Percentiles rank a stretch among this genome's conserved stretches.
phyloP scores from a whole-genome alignment of 1,140 invertebrate genomes.

The Drosophila lacertosa region DNA sequence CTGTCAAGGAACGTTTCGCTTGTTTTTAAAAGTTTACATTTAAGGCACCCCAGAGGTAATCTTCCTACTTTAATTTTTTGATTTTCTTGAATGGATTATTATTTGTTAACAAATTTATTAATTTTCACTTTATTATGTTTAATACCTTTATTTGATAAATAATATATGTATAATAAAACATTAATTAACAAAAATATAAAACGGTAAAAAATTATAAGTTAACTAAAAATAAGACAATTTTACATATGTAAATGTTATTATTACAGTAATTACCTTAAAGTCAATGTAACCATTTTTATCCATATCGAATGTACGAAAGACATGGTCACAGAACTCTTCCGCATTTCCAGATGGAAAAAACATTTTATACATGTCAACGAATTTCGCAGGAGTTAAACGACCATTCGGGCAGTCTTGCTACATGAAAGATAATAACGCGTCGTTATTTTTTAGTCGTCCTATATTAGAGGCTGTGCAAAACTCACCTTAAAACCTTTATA shows the following conservation, averaged over 20 bases:
- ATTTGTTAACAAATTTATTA: no score
- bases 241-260: constrained; percentile 3
- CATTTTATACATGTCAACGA: constrained; percentile 99
- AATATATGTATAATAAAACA: no score
- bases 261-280: constrained; percentile 90
- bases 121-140: no score
- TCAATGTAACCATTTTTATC: constrained; percentile 99
- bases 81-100: no score
- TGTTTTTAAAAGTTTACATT: no score
- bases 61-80: no score
- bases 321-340: constrained; percentile 99
- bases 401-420: constrained; percentile 99
- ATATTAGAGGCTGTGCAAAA: constrained; percentile 18
- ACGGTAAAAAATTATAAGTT: not conserved
- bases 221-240: not conserved
- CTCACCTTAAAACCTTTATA: constrained; percentile 98
- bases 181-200: not conserved
- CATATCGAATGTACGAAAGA: constrained; percentile 99
- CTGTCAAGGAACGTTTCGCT: no score
- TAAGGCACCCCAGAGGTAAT: no score
- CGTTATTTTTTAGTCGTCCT: constrained; percentile 26
- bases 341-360: constrained; percentile 99
- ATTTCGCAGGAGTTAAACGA: constrained; percentile 97
- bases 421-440: constrained; percentile 69
- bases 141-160: no score